Evolutionary conservation across 2,888 invertebrate species (phyloP).

Genomic region (Pogonocherus hispidulus): DNA sequence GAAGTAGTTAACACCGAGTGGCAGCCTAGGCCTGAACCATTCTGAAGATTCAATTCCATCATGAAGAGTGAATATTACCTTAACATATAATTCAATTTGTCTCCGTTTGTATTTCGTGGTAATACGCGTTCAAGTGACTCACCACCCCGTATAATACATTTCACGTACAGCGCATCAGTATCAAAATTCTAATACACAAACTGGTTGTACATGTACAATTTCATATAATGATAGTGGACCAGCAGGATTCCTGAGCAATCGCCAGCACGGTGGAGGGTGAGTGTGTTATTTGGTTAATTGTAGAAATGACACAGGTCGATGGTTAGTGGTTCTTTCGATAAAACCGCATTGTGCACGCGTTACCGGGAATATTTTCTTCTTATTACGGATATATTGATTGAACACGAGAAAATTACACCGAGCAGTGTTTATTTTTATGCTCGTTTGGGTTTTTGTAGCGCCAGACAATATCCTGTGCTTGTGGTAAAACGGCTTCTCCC

Average conservation of each 20-base stretch:
- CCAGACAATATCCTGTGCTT: conserved; percentile 54
- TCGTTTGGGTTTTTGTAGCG: conserved; percentile 51
- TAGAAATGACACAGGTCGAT: conserved; percentile 54
- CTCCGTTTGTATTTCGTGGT: too few relatives aligned
- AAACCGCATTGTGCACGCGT: conserved; percentile 60
- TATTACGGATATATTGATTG: conserved; percentile 58
- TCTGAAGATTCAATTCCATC: too few relatives aligned
- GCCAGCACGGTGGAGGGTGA: conserved; percentile 31
- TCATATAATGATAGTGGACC: conserved; percentile 52
- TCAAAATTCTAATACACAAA: conserved; percentile 55
- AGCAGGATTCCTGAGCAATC: conserved; percentile 30
- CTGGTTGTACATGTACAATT: conserved; percentile 55
- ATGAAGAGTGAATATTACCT: too few relatives aligned
- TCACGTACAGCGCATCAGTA: conserved; percentile 53
- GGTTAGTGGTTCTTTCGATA: conserved; percentile 55
- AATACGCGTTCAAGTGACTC: too few relatives aligned
- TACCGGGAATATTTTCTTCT: conserved; percentile 54
- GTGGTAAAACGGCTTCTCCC: conserved; percentile 45
- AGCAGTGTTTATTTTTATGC: conserved; percentile 46
- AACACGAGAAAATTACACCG: conserved; percentile 56
- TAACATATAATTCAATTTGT: too few relatives aligned
- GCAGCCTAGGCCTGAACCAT: too few relatives aligned
- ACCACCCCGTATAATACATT: conserved; percentile 46
- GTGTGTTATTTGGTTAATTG: conserved; percentile 44
- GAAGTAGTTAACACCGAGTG: too few relatives aligned